Evolutionary conservation across 1,140 invertebrate species (phyloP), one percentile per base, ranked within the genome.

Genomic region (Lordiphosa mommai): DNA sequence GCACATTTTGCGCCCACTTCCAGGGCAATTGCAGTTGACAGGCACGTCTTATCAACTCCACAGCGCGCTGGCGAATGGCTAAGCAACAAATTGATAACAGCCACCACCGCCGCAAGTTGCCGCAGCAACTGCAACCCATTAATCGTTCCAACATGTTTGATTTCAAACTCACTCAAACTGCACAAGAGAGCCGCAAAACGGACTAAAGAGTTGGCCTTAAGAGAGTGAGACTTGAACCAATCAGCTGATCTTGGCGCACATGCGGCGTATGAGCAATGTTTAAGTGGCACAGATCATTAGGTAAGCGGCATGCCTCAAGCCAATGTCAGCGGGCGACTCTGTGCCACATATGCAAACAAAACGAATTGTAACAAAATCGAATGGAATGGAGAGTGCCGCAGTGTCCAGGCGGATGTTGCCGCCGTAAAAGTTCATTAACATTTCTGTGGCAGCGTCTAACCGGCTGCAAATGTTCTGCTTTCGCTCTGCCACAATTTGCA

Each of bases 391-490:
- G 57, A 70, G 47, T 70, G 57, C 51, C 56, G 3, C 32, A 55
- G 60, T 51, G 59, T 56, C 66, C 51, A 72, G 50, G 52, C 5
- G 7, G 49, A 20, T 60, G 44, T 49, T 64, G 69, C 58, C 32
- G 41, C 27, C 53, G 57, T 60, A 56, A 47, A 64, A 65, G 65
- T 73, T 70, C 70, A 69, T 73, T 61, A 73, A 69, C 69, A 76
- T 72, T 69, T 52, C 29, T 10, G 32, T 7, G 23, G 5, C 30
- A 34, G 13, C 17, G 12, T 5, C 16, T 10, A 52, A 47, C 14
- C 44, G 44, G 29, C 44, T 33, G 10, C 33, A 72, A 76, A 71
- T 71, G 76, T 80, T 80, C 76, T 80, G 76, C 76, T 80, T 80
- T 80, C 76, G 76, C 76, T 72, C 37, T 55, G 43, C 48, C 60